These are phyloP conservation scores for Latrodectus hesperus DNA, from an alignment of 2,888 invertebrate species.

Conservation along the genomic window DNA sequence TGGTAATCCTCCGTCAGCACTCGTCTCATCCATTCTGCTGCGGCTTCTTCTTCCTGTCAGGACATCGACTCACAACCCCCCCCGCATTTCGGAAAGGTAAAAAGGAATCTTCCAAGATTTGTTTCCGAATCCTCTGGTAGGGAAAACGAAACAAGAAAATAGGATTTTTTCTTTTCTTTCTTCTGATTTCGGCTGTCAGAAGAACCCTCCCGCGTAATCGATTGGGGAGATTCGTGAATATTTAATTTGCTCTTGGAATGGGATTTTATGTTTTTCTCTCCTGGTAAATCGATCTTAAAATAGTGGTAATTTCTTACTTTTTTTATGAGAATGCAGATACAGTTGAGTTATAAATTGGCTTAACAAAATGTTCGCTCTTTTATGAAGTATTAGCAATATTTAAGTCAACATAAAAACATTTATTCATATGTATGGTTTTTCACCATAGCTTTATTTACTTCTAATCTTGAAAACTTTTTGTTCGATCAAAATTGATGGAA, in stretches of 20 bases:
- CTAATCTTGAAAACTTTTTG: too few species aligned
- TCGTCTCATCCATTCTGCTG: slow-evolving; percentile 10
- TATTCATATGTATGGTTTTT: too few species aligned
- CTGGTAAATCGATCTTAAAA: too few species aligned
- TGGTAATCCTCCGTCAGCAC: not conserved
- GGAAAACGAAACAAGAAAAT: slow-evolving; percentile 6
- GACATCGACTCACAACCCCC: slow-evolving; percentile 18
- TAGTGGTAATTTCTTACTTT: too few species aligned
- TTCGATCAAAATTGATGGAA: too few species aligned
- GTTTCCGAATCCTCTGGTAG: not conserved
- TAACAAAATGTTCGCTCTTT: too few species aligned
- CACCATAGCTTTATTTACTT: too few species aligned
- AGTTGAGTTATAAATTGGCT: too few species aligned
- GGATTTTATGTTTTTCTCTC: too few species aligned
- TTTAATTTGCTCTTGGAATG: not conserved
- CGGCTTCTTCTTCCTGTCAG: slow-evolving; percentile 19
- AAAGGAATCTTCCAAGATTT: not conserved
- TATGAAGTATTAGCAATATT: too few species aligned
- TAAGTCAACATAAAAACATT: too few species aligned
- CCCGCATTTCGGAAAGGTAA: slow-evolving; percentile 11
- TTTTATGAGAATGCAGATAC: too few species aligned
- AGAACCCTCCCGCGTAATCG: not conserved
- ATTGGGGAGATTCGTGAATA: slow-evolving; percentile 4
- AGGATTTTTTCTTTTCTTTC: not conserved
- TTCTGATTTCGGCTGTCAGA: not conserved